Conservation (phyloP, 2,888 invertebrate genomes). For the Acleris laterana region DNA sequence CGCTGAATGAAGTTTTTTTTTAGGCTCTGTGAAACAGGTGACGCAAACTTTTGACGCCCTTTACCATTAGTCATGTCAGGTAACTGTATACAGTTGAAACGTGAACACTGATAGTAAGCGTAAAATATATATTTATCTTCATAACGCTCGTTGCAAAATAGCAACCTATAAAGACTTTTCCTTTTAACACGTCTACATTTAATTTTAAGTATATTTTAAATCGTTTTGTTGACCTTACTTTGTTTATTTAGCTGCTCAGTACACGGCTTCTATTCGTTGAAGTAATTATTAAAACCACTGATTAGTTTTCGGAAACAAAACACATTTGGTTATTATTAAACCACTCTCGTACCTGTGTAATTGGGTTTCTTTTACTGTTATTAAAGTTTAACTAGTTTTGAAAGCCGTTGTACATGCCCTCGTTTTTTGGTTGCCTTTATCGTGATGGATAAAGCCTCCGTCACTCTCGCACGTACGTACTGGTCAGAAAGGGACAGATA, state of each 20-base stretch:
- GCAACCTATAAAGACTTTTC: not conserved
- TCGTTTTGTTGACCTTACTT: slow-evolving; percentile 2
- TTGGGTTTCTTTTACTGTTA: not conserved
- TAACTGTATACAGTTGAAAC: too few species aligned
- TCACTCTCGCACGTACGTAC: too few species aligned
- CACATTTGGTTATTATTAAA: not conserved
- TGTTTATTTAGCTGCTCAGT: slow-evolving; percentile 2
- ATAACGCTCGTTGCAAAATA: too few species aligned
- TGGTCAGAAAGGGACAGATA: too few species aligned
- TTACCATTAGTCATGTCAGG: too few species aligned
- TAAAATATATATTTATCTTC: too few species aligned
- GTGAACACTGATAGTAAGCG: too few species aligned
- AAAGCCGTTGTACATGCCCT: not conserved
- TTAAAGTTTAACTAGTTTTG: not conserved
- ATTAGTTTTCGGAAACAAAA: slow-evolving; percentile 1
- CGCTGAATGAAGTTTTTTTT: too few species aligned
- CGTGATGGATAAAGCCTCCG: too few species aligned
- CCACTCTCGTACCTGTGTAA: not conserved
- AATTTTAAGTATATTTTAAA: not conserved
- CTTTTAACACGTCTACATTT: not conserved
- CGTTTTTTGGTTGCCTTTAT: too few species aligned
- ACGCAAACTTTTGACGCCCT: too few species aligned
- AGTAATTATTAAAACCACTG: not conserved
- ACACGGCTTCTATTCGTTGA: not conserved
- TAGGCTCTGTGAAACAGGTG: too few species aligned